Base-by-base conservation (phyloP, 2,113 vertebrate species). In the Nymphicus hollandicus region DNA sequence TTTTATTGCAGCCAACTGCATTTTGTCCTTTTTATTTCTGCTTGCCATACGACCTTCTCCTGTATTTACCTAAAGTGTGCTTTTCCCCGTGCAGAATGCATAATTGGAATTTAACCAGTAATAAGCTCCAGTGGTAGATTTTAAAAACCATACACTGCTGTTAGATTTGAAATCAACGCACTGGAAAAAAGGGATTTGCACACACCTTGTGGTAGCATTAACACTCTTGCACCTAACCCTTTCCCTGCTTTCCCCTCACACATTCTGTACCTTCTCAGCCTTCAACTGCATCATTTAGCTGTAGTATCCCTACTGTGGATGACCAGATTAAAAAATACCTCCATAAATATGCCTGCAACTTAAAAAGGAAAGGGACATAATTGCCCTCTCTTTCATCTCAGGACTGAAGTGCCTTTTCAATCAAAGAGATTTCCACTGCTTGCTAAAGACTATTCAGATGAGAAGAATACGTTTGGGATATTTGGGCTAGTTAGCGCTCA, bases 401-500 rank as follows among this genome's bases (percentile, higher is more conserved):
- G 25, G 52, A 52, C 76, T 96, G 77, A 90, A 95, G 68, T 53
- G 92, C 86, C 80, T 71, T 90, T 96, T 83, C 86, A 95, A 11
- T 88, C 86, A 91, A 87, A 92, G 77, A 77, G 74, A 64, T 89
- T 92, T 95, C 73, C 68, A 69, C 73, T 92, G 77, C 43, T 47
- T 50, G 53, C 90, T 91, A 81, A 95, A 89, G 83, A 95, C 91
- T 86, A 93, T 93, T 96, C 90, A 94, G 79, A 94, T 60, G 82
- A 85, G 86, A 94, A 94, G 88, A 96, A 96, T 90, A 61, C 29
- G 0, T 84, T 81, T 81, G 69, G 91, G 83, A 61, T 86, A 86
- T 96, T 93, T 91, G 58, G 91, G 71, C 91, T 91, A 93, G 84
- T 91, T 94, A 96, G 55, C 13, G 1, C 70, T 80, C 81, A 80